Percentiles rank a stretch among this genome's conserved stretches.
Conservation (phyloP, 2,888 invertebrate genomes). For the Pollenia amentaria region DNA sequence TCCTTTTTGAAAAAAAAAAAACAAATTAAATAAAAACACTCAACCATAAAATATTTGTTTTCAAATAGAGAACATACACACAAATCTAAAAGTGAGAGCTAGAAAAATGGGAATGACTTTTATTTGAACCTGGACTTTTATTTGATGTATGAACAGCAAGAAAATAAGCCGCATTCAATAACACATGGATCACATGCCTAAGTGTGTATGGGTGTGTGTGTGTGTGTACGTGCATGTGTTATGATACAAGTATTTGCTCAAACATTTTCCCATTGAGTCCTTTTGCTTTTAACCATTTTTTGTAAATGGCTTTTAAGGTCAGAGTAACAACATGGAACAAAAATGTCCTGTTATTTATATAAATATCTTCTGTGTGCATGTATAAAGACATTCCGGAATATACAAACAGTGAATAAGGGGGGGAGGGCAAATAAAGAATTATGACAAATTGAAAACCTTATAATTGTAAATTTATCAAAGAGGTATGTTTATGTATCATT, state of each 20-base stretch:
- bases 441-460: too few species aligned
- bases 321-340: conserved; percentile 57
- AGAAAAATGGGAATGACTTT: not conserved
- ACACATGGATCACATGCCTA: not conserved
- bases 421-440: too few species aligned
- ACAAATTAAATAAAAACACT: conserved; percentile 1
- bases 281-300: conserved; percentile 27
- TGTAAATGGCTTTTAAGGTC: conserved; percentile 66
- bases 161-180: conserved; percentile 10
- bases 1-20: conserved; percentile 19
- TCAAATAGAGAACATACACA: conserved; percentile 9
- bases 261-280: conserved; percentile 10
- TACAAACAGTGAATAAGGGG: too few species aligned
- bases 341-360: conserved; percentile 49
- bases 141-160: conserved; percentile 23
- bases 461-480: too few species aligned
- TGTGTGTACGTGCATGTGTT: not conserved
- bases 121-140: conserved; percentile 37
- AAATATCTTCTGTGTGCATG: not conserved
- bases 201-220: not conserved
- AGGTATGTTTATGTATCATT: too few species aligned
- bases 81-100: not conserved
- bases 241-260: not conserved
- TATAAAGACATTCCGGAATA: not conserved
- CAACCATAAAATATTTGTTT: conserved; percentile 41